A percentile compares a stretch with the other conserved stretches of the same genome.
Evolutionary conservation across 2,113 vertebrate species (phyloP).

Genomic region (Coreoperca whiteheadi): DNA sequence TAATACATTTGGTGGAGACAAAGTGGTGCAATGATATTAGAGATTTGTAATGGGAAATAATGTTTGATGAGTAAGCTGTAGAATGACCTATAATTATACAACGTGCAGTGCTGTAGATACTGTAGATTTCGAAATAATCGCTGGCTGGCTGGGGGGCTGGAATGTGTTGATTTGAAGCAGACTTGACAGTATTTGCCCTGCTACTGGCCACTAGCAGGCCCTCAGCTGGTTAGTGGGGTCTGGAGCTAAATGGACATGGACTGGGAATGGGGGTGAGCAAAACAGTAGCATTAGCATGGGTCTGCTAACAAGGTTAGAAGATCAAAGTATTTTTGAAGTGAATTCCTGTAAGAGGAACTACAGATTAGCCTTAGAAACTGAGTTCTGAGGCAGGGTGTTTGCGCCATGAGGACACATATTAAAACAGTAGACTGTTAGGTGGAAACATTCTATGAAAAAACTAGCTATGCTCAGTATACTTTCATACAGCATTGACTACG

Average conservation of each 20-base stretch:
- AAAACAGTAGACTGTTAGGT: slow-evolving; percentile 18
- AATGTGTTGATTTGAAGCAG: slow-evolving; percentile 54
- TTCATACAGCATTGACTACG: slow-evolving; percentile 31
- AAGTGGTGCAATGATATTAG: slow-evolving; percentile 8
- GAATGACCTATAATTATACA: slow-evolving; percentile 15
- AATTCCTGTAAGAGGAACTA: slow-evolving; percentile 17
- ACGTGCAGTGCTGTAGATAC: slow-evolving; percentile 29
- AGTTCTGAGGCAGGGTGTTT: neutral
- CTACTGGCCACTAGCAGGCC: slow-evolving; percentile 16
- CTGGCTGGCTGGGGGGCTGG: slow-evolving; percentile 33
- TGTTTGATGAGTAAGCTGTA: slow-evolving; percentile 24
- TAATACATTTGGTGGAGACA: neutral
- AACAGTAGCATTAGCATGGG: neutral
- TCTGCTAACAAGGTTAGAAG: neutral
- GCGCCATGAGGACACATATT: slow-evolving; percentile 14
- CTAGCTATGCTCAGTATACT: slow-evolving; percentile 26
- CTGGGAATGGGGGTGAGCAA: neutral
- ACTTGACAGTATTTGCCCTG: slow-evolving; percentile 34
- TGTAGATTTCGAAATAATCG: slow-evolving; percentile 19
- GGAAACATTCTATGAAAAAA: slow-evolving; percentile 45
- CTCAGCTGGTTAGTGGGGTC: slow-evolving; percentile 13
- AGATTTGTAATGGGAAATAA: slow-evolving; percentile 19
- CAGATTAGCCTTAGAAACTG: slow-evolving; percentile 6
- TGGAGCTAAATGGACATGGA: neutral
- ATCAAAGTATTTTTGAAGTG: slow-evolving; percentile 29